Evolutionary conservation across 2,797 vertebrate species (phyloP), one percentile per base, ranked within the genome.

Genomic region (Cyclopterus lumpus): DNA sequence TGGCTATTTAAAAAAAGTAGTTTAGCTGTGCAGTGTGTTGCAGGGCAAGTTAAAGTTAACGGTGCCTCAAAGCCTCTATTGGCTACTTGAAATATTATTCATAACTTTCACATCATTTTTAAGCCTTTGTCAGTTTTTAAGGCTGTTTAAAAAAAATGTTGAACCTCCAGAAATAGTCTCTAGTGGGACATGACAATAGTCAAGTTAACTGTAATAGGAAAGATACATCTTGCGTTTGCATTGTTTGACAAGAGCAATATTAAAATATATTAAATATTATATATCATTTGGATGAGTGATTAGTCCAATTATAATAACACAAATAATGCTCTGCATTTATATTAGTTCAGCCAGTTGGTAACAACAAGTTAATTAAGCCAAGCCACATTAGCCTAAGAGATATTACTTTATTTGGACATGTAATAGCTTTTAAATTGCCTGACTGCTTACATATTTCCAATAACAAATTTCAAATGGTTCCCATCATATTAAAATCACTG

Each of bases 301-400:
- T 76, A 80, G 64, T 73, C 71, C 75, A 88, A 81, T 89, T 88
- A 82, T 79, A 82, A 82, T 70, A 77, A 87, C 61, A 84, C 86
- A 90, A 91, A 88, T 90, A 88, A 84, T 81, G 79, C 28, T 54
- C 72, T 77, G 70, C 26, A 36, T 86, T 85, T 77, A 59, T 84
- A 83, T 84, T 75, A 63, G 67, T 81, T 81, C 55, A 79, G 59
- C 51, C 80, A 84, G 48, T 90, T 87, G 72, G 79, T 75, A 64
- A 86, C 84, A 88, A 88, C 80, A 89, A 82, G 77, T 83, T 89
- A 82, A 92, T 91, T 87, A 90, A 85, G 74, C 63, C 65, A 71
- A 77, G 80, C 69, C 80, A 70, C 75, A 83, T 88, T 82, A 85
- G 64, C 58, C 53, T 30, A 64, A 7, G 59, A 69, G 62, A 76